Evolutionary conservation across 2,113 vertebrate species (phyloP), one percentile per base, ranked within the genome.

Genomic region (Prunella fulvescens): DNA sequence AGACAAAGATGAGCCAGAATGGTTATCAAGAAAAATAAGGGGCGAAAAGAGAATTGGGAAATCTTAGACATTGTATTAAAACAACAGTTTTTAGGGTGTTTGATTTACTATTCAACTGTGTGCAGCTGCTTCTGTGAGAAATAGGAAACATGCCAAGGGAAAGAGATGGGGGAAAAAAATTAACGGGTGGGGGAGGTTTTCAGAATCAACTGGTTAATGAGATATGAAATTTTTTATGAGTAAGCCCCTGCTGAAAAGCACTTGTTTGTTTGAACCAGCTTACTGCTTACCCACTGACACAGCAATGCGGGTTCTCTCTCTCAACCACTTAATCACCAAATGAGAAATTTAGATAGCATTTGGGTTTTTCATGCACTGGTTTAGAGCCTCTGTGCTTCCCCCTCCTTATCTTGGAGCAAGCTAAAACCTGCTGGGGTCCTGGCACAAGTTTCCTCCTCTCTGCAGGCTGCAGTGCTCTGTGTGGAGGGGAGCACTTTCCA

Each of bases 91-190:
- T 98, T 98, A 97, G 98, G 97, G 97, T 97, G 97, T 98, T 98
- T 98, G 98, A 98, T 98, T 98, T 98, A 98, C 98, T 98, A 98
- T 98, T 98, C 98, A 98, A 97, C 98, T 97, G 95, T 89, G 97
- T 37, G 69, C 98, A 98, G 98, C 98, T 98, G 98, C 97, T 96
- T 95, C 96, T 97, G 91, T 82, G 83, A 97, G 97, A 98, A 98
- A 97, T 97, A 97, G 98, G 98, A 98, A 70, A 83, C 80, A 35
- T 97, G 98, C 98, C 98, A 98, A 98, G 94, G 93, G 48, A 95
- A 97, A 79, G 89, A 86, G 93, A 97, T 95, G 94, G 96, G 96
- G 81, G 83, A 48, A 90, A 96, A 74, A 92, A 95, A 94, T 57
- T 31, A 88, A 64, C 8, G 92, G 67, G 45, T 61, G 85, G 93